Percentiles rank a stretch among this genome's conserved stretches.
Conservation (phyloP, 2,113 vertebrate species). For the Pungitius pungitius region DNA sequence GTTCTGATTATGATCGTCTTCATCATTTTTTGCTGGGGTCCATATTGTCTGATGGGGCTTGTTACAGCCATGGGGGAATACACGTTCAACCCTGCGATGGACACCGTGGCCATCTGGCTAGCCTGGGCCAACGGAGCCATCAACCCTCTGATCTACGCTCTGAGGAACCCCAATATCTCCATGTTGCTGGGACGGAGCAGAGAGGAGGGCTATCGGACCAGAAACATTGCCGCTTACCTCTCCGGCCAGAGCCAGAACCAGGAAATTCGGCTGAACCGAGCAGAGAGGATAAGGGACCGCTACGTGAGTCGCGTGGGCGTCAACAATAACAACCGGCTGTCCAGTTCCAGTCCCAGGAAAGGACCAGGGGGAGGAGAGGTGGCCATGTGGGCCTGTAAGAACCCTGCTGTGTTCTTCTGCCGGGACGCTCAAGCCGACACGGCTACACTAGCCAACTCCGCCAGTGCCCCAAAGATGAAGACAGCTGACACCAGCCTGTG, state of each 20-base stretch:
- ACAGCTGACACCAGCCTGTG: constrained; percentile 87
- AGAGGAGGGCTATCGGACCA: constrained; percentile 92
- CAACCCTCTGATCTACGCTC: constrained; percentile 92
- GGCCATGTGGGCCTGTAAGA: constrained; percentile 94
- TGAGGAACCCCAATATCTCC: constrained; percentile 92
- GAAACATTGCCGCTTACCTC: constrained; percentile 84
- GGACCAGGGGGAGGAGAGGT: constrained; percentile 78
- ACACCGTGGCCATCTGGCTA: constrained; percentile 88
- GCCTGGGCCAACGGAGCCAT: constrained; percentile 96
- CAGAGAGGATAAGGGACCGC: constrained; percentile 80
- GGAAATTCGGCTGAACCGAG: constrained; percentile 61
- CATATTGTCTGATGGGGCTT: constrained; percentile 91
- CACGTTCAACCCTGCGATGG: constrained; percentile 86
- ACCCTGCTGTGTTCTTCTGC: constrained; percentile 91
- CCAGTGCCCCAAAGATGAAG: constrained; percentile 68
- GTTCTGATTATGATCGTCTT: constrained; percentile 94
- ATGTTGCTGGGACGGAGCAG: constrained; percentile 87
- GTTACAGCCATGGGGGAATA: constrained; percentile 81
- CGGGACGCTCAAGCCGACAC: constrained; percentile 83
- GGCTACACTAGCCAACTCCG: constrained; percentile 52
- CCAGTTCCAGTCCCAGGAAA: constrained; percentile 81
- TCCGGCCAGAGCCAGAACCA: constrained; percentile 73
- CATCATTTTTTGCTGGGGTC: constrained; percentile 93
- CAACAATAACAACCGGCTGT: constrained; percentile 72
- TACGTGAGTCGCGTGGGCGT: constrained; percentile 75